These are phyloP conservation scores for Brassicogethes aeneus DNA, from an alignment of 2,888 invertebrate species.

Conservation along the genomic window DNA sequence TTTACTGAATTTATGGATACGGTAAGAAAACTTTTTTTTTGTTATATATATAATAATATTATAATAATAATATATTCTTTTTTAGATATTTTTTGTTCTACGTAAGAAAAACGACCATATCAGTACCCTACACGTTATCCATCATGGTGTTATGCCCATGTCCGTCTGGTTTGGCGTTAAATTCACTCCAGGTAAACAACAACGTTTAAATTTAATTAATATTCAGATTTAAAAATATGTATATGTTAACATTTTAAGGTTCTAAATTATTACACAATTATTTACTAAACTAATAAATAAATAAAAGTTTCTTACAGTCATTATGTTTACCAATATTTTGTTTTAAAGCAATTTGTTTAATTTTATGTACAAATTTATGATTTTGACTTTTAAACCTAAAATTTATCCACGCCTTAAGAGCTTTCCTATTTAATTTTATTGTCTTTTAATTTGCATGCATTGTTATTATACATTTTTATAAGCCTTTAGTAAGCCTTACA, in stretches of 20 bases:
- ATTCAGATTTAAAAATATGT: not conserved
- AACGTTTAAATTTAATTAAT: not conserved
- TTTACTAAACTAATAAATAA: too few species aligned
- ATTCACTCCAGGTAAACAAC: conserved; percentile 73
- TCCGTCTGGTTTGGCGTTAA: conserved; percentile 96
- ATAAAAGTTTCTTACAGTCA: too few species aligned
- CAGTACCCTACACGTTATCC: conserved; percentile 88
- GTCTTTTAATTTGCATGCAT: not conserved
- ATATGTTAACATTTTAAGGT: not conserved
- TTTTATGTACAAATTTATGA: too few species aligned
- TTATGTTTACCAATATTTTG: too few species aligned
- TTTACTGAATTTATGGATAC: conserved; percentile 95
- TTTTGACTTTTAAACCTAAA: too few species aligned
- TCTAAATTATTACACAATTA: too few species aligned
- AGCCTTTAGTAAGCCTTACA: too few species aligned
- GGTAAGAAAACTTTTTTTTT: conserved; percentile 59
- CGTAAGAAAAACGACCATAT: conserved; percentile 92
- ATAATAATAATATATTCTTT: too few species aligned
- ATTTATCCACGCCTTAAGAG: too few species aligned
- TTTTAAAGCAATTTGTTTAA: too few species aligned
- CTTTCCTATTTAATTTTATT: not conserved
- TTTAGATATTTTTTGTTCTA: conserved; percentile 87
- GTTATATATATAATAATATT: not conserved
- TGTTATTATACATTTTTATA: not conserved
- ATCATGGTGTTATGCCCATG: conserved; percentile 96